Conservation (phyloP, 37 sponge, comb jelly and placozoan species). For the Tethya wilhelma region DNA sequence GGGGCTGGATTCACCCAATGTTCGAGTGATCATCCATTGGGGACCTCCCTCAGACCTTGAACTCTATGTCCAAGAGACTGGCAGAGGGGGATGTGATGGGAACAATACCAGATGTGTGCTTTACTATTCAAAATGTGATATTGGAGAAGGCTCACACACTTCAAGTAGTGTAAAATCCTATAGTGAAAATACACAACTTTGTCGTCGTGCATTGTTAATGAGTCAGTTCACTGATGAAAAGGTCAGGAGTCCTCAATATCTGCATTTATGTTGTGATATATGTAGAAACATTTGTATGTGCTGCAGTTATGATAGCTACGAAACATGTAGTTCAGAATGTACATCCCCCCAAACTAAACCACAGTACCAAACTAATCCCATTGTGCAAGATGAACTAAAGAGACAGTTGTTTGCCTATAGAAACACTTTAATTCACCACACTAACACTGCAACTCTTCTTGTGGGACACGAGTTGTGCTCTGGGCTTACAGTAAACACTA, state of each 20-base stretch:
- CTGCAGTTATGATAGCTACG: not conserved
- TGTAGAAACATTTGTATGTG: constrained; percentile 11
- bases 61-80: constrained; percentile 59
- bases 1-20: constrained; percentile 57
- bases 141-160: not conserved
- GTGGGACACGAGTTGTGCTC: constrained; percentile 16
- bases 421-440: not conserved
- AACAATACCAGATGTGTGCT: constrained; percentile 16
- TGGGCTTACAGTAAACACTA: not conserved
- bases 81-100: constrained; percentile 58
- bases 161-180: constrained; percentile 6
- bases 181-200: constrained; percentile 26
- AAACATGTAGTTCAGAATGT: not conserved
- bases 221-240: constrained; percentile 1
- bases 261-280: constrained; percentile 45
- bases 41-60: constrained; percentile 51
- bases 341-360: not conserved
- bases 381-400: not conserved
- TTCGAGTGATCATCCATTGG: constrained; percentile 49
- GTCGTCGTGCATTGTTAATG: constrained; percentile 32
- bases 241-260: not conserved
- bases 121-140: not conserved
- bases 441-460: constrained; percentile 3
- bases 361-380: no score
- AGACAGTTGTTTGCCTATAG: not conserved